Evolutionary conservation across 2,888 invertebrate species (phyloP).

Genomic region (Ichneumoninae sp.): DNA sequence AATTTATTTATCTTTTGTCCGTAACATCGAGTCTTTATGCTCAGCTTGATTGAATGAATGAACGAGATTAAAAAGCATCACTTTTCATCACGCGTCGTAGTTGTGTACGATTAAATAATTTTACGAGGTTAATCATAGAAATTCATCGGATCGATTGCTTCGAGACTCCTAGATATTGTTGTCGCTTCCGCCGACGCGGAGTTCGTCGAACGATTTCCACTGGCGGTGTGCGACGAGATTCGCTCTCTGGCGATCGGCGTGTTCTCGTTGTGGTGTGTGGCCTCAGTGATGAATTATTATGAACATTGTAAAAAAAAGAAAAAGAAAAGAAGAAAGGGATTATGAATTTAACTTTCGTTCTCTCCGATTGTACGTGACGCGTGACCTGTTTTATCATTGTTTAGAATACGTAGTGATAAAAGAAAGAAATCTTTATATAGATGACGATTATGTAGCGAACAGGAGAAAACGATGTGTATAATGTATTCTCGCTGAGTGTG

Average conservation of each 20-base stretch:
- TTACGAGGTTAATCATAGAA: neutral
- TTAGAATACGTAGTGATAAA: slow-evolving; percentile 45
- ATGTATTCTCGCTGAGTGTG: slow-evolving; percentile 56
- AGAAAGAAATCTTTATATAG: slow-evolving; percentile 53
- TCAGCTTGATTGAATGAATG: slow-evolving; percentile 2
- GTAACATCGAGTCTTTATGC: slow-evolving; percentile 16
- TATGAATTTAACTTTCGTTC: neutral
- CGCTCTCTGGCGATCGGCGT: slow-evolving; percentile 7
- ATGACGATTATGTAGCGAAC: slow-evolving; percentile 56
- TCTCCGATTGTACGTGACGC: slow-evolving; percentile 38
- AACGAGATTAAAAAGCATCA: neutral
- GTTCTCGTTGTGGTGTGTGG: slow-evolving; percentile 11
- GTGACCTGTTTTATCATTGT: slow-evolving; percentile 61
- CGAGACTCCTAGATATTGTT: neutral
- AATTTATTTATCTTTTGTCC: slow-evolving; percentile 1
- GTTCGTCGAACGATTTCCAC: slow-evolving; percentile 48
- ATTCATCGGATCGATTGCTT: slow-evolving; percentile 15
- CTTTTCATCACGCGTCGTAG: slow-evolving; percentile 3
- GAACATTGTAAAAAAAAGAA: slow-evolving; percentile 42
- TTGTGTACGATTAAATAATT: slow-evolving; percentile 14
- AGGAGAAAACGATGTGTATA: slow-evolving; percentile 55
- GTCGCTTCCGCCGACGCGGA: slow-evolving; percentile 14
- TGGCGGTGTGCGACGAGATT: slow-evolving; percentile 49
- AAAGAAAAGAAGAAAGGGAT: neutral
- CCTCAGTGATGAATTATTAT: slow-evolving; percentile 9